Percentiles rank a stretch among this genome's conserved stretches.
Evolutionary conservation across 2,888 invertebrate species (phyloP).

Genomic region (Tubulanus polymorphus): DNA sequence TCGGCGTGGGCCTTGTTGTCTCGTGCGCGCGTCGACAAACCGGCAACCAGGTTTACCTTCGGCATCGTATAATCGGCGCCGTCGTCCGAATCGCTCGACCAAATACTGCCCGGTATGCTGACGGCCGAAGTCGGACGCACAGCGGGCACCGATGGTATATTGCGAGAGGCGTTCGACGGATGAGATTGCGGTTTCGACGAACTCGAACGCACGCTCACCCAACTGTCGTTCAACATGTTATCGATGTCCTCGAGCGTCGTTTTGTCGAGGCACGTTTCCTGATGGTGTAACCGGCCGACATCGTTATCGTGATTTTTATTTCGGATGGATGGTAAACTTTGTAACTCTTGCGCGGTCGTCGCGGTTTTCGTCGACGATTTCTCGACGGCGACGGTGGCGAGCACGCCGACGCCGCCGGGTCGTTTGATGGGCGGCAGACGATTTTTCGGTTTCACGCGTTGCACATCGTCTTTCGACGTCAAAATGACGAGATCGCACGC

Average conservation of each 20-base stretch:
- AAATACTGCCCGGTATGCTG: conserved; percentile 42
- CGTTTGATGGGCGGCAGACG: background rate
- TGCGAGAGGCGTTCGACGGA: too few species aligned
- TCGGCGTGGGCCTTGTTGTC: conserved; percentile 1
- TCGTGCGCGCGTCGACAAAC: background rate
- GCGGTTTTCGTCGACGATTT: background rate
- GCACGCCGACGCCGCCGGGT: background rate
- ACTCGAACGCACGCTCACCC: background rate
- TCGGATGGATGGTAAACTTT: background rate
- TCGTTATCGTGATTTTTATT: background rate
- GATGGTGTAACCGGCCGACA: too few species aligned
- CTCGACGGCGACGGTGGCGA: background rate
- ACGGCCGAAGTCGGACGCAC: conserved; percentile 19
- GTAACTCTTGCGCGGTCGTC: background rate
- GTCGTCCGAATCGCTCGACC: conserved; percentile 36
- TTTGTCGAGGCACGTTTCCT: too few species aligned
- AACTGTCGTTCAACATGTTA: background rate
- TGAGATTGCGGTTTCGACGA: background rate
- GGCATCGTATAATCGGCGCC: conserved; percentile 6
- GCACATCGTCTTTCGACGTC: background rate
- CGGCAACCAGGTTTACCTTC: conserved; percentile 13
- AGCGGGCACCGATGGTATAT: background rate
- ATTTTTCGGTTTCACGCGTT: background rate
- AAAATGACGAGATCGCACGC: too few species aligned
- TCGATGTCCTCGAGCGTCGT: background rate